Base-by-base conservation (phyloP, 1,140 invertebrate genomes). In the Argopecten irradians region DNA sequence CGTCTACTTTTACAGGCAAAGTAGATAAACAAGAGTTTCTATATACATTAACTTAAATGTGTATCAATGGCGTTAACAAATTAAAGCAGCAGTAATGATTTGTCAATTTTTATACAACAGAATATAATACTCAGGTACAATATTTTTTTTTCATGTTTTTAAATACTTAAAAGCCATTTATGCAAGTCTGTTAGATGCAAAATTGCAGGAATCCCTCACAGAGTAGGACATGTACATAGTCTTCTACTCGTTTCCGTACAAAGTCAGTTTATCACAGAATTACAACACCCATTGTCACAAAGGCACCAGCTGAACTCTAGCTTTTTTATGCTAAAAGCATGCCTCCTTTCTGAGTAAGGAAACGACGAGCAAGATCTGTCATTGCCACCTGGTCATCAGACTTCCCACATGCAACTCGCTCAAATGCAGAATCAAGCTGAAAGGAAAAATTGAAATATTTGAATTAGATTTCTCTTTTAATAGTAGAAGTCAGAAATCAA, bases 311-410 rank as follows among this genome's bases (percentile, higher is more conserved):
- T 8, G 22, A 46, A 46, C 2, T 3, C 55, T n/a, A n/a, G n/a
- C n/a, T n/a, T n/a, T n/a, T 71, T n/a, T 71, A 71, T 28, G 8
- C 22, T 71, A 71, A 71, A 71, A 71, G 55, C n/a, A 71, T n/a
- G 22, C 55, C 55, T n/a, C 55, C 55, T 71, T 71, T 71, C n/a
- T 71, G 55, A n/a, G 55, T 28, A 71, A 71, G 55, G 22, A 14
- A 93, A 16, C 85, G 88, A 55, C 90, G 89, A 32, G 94, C 94
- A 36, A 94, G 84, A 34, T 94, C 96, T 2, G 98, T 98, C 96
- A 98, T 96, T 85, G 98, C 97, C 19, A 98, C 93, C 94, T 98
- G 98, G 95, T 98, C 98, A 93, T 97, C 96, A 9, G 98, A 98
- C 95, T 97, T 97, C 3, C 98, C 98, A 94, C 97, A 98, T 1